These are phyloP conservation scores for Cyclophora albipunctata DNA, from an alignment of 2,888 invertebrate genomes.

Conservation along the genomic window DNA sequence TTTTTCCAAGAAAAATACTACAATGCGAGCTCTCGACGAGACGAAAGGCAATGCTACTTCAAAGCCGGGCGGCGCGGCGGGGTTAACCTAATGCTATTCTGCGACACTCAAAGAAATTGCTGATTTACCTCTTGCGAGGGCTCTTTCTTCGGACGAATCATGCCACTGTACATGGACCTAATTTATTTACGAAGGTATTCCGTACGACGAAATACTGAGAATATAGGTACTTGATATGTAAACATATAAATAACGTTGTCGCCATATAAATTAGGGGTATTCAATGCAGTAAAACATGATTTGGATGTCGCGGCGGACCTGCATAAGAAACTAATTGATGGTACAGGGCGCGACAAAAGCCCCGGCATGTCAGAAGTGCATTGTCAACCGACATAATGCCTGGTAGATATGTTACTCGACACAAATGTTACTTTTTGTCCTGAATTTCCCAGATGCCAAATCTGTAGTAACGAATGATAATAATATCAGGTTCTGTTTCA, in stretches of 20 bases:
- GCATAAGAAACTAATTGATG: constrained; percentile 45
- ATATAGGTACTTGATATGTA: constrained; percentile 3
- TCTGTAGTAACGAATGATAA: constrained; percentile 24
- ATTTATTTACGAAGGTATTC: constrained; percentile 16
- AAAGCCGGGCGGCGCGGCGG: constrained; percentile 29
- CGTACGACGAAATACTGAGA: constrained; percentile 10
- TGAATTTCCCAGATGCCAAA: constrained; percentile 22
- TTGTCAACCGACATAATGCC: constrained; percentile 40
- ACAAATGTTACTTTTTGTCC: constrained; percentile 25
- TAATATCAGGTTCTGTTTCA: constrained; percentile 18
- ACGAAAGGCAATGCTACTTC: constrained; percentile 40
- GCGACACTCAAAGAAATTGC: constrained; percentile 47
- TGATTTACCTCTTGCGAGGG: constrained; percentile 37
- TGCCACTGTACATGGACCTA: constrained; percentile 16
- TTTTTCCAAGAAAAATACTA: constrained; percentile 25
- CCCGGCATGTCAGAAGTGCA: constrained; percentile 34
- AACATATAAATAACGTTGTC: constrained; percentile 7
- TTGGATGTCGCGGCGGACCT: constrained; percentile 11
- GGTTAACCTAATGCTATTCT: constrained; percentile 40
- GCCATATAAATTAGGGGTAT: constrained; percentile 14
- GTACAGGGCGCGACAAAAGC: constrained; percentile 37
- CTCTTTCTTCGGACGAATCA: constrained; percentile 29
- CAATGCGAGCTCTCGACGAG: constrained; percentile 39
- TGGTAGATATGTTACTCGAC: constrained; percentile 33
- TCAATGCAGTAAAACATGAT: constrained; percentile 25